phyloP scores from a whole-genome alignment of 2,113 vertebrate genomes.

The Pipra filicauda region DNA sequence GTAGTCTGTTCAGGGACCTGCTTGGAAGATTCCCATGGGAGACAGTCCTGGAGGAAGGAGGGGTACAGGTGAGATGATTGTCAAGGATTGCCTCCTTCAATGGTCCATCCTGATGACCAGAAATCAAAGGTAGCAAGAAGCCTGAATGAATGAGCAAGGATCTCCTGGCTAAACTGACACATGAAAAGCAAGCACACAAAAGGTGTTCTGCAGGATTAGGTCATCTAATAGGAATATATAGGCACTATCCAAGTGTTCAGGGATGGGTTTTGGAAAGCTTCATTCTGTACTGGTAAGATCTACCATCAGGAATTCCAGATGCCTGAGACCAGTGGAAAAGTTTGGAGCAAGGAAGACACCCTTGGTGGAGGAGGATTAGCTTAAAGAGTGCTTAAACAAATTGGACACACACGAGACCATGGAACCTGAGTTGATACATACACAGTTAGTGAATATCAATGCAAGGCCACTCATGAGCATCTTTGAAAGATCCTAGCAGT shows the following conservation, averaged over 20 bases:
- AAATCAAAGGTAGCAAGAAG: neutral
- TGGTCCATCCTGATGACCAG: neutral
- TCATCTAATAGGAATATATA: neutral
- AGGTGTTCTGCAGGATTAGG: neutral
- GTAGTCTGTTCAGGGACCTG: neutral
- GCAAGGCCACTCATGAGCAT: neutral
- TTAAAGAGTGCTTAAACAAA: neutral
- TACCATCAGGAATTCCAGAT: neutral
- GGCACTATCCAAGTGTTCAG: neutral
- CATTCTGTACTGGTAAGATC: neutral
- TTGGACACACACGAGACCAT: neutral
- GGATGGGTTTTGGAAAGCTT: neutral
- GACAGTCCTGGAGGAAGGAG: neutral
- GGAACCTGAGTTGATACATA: neutral
- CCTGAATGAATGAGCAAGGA: neutral
- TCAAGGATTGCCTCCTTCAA: neutral
- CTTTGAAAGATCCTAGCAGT: neutral
- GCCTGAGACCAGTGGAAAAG: neutral
- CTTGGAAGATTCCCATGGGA: neutral
- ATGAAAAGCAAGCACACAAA: neutral
- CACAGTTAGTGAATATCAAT: neutral
- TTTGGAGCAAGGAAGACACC: neutral
- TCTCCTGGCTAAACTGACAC: neutral
- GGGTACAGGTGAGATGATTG: neutral
- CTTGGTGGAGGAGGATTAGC: neutral